Evolutionary conservation across 2,797 vertebrate species (phyloP).

Genomic region (Lepus townsendii): DNA sequence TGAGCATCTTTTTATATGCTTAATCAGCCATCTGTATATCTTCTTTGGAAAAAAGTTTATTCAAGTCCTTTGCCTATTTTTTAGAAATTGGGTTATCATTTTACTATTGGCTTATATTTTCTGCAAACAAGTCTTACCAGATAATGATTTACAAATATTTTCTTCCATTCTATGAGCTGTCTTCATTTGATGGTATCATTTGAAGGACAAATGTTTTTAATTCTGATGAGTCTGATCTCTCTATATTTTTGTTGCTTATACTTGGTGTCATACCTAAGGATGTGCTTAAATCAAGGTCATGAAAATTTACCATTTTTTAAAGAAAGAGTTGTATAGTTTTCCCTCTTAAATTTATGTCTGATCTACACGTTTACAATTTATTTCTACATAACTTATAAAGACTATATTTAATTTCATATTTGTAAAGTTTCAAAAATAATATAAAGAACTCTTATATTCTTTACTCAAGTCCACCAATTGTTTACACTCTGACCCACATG

Average conservation of each 20-base stretch:
- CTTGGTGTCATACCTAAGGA: background rate
- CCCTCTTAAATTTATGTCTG: background rate
- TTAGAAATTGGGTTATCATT: background rate
- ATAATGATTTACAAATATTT: background rate
- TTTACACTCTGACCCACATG: background rate
- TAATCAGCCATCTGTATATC: too few species aligned
- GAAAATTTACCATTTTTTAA: constrained; percentile 9
- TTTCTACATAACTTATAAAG: background rate
- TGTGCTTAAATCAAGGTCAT: background rate
- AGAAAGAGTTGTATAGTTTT: background rate
- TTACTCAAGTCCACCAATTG: background rate
- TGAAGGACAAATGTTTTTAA: background rate
- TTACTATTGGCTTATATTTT: background rate
- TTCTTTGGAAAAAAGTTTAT: too few species aligned
- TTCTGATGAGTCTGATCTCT: background rate
- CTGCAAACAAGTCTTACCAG: background rate
- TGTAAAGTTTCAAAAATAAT: background rate
- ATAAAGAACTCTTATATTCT: background rate
- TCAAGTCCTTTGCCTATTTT: too few species aligned
- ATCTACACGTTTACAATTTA: background rate
- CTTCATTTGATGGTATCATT: background rate
- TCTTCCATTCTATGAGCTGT: background rate
- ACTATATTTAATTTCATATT: background rate
- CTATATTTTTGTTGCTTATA: background rate
- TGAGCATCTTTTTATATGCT: too few species aligned